Conservation (phyloP, 2,113 vertebrate species). For the Catharus minimus region DNA sequence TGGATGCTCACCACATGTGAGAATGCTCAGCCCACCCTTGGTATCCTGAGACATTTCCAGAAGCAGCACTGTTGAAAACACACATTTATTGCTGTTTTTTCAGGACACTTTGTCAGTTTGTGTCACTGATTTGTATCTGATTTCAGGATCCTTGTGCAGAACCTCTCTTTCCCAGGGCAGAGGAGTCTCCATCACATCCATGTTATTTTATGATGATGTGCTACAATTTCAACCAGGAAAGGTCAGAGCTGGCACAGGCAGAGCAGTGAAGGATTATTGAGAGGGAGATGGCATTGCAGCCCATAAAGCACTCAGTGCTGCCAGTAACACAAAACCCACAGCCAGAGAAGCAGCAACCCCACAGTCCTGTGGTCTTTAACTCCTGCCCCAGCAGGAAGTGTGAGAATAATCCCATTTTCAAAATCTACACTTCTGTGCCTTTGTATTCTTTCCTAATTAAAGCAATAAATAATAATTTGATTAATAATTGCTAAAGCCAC, state of each 20-base stretch:
- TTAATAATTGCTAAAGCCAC: background rate
- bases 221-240: slow-evolving; percentile 17
- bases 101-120: background rate
- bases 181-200: background rate
- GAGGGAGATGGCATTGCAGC: background rate
- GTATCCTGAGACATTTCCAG: background rate
- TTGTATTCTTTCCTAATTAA: background rate
- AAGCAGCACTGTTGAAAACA: background rate
- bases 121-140: background rate
- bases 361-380: background rate
- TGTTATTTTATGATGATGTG: background rate
- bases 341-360: background rate
- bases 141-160: background rate
- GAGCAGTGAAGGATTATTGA: background rate
- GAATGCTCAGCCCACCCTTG: background rate
- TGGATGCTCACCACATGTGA: rapidly evolving
- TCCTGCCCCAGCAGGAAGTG: background rate
- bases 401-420: background rate
- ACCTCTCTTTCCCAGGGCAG: background rate
- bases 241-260: slow-evolving; percentile 10
- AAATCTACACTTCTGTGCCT: background rate
- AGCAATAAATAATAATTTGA: background rate
- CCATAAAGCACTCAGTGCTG: background rate
- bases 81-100: background rate
- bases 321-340: background rate